phyloP scores from a whole-genome alignment of 2,113 vertebrate genomes.

The Siniperca chuatsi region DNA sequence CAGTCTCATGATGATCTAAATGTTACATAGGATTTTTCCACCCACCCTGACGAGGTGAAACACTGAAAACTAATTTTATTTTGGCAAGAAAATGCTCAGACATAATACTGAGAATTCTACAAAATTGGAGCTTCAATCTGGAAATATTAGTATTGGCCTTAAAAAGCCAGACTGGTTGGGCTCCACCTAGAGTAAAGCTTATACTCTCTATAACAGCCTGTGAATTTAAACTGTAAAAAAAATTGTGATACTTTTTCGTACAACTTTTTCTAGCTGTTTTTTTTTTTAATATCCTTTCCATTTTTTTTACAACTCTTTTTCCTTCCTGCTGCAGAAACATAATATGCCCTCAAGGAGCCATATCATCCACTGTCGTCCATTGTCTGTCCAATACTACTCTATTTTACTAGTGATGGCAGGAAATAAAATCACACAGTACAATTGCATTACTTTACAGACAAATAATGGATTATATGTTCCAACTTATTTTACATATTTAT shows the following conservation, averaged over 20 bases:
- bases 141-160: neutral
- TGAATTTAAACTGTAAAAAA: neutral
- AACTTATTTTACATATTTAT: neutral
- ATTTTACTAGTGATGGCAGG: neutral
- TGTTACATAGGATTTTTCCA: neutral
- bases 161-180: neutral
- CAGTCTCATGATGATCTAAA: neutral
- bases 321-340: slow-evolving; percentile 2
- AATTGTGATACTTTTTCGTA: neutral
- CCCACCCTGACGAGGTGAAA: neutral
- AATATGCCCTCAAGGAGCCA: neutral
- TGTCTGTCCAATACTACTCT: neutral
- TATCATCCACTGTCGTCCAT: neutral
- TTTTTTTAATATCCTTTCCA: neutral
- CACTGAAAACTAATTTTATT: neutral
- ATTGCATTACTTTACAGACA: neutral
- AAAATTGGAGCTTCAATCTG: neutral
- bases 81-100: no score
- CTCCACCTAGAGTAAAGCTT: neutral
- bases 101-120: neutral
- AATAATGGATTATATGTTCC: neutral
- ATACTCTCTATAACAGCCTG: neutral
- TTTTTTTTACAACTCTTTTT: slow-evolving; percentile 5
- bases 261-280: neutral
- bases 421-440: neutral